Percentiles rank a stretch among this genome's conserved stretches.
These are phyloP conservation scores for Pandemis corylana DNA, from an alignment of 2,888 invertebrate species.

Conservation along the genomic window DNA sequence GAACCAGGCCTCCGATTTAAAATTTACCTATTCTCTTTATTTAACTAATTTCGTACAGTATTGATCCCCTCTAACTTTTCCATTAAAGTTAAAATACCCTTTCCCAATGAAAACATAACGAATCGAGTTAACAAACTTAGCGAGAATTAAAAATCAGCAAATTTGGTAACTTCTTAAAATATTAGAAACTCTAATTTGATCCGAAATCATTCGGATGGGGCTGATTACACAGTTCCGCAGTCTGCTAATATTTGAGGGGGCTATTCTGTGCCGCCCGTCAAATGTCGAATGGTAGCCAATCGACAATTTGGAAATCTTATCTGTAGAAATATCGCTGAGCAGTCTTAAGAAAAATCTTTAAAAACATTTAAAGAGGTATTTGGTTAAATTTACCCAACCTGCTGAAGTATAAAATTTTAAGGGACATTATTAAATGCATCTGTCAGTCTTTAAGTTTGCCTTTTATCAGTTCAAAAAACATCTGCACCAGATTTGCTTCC, in stretches of 20 bases:
- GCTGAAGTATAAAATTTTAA: no score
- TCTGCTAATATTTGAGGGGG: slow-evolving; percentile 24
- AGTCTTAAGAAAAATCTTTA: no score
- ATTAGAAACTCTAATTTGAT: slow-evolving; percentile 38
- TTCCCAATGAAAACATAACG: not conserved
- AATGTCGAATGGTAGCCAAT: not conserved
- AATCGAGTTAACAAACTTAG: not conserved
- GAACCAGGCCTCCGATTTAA: no score
- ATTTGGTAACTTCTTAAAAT: slow-evolving; percentile 38
- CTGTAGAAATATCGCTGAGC: no score
- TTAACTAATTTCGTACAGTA: no score
- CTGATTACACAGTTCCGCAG: slow-evolving; percentile 15
- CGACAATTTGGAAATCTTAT: not conserved
- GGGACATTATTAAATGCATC: not conserved
- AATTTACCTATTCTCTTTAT: no score
- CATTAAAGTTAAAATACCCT: not conserved
- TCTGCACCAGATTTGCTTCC: not conserved
- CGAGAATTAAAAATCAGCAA: slow-evolving; percentile 33
- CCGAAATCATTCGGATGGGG: slow-evolving; percentile 20
- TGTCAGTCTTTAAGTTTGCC: not conserved
- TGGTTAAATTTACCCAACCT: no score
- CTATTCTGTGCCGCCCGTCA: slow-evolving; percentile 14
- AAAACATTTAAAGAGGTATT: no score
- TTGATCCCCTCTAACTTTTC: not conserved
- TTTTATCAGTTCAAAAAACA: not conserved